Percentiles rank a stretch among this genome's conserved stretches.
Conservation (phyloP, 2,113 vertebrate genomes). For the Scatophagus argus region DNA sequence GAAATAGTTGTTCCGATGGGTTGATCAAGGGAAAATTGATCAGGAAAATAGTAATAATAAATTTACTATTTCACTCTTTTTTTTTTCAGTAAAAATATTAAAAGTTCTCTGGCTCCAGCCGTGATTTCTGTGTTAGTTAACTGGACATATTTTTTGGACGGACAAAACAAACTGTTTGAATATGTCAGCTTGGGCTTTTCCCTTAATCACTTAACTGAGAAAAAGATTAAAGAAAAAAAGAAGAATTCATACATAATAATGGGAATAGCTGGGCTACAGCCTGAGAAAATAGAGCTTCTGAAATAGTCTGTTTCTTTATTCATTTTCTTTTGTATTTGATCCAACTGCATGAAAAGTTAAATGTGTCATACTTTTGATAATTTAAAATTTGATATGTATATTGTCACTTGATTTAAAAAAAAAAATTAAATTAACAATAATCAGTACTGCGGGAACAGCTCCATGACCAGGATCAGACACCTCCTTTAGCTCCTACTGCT, state of each 20-base stretch:
- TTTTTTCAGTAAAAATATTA: not conserved
- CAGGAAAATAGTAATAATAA: not conserved
- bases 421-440: not conserved
- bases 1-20: no score
- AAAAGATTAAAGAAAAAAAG: not conserved
- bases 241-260: not conserved
- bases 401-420: not conserved
- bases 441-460: not conserved
- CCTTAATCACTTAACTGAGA: not conserved
- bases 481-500: not conserved
- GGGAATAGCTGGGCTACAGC: not conserved
- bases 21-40: not conserved
- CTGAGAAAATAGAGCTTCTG: not conserved
- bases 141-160: no score
- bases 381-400: not conserved
- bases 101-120: not conserved
- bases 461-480: not conserved
- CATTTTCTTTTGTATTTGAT: not conserved
- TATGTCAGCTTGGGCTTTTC: not conserved
- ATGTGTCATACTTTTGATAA: slow-evolving; percentile 9
- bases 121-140: no score
- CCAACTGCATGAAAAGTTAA: not conserved
- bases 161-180: not conserved
- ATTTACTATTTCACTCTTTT: no score
- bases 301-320: not conserved